Evolutionary conservation across 2,113 vertebrate species (phyloP), one percentile per base, ranked within the genome.

Genomic region (Cephalopholis sonnerati): DNA sequence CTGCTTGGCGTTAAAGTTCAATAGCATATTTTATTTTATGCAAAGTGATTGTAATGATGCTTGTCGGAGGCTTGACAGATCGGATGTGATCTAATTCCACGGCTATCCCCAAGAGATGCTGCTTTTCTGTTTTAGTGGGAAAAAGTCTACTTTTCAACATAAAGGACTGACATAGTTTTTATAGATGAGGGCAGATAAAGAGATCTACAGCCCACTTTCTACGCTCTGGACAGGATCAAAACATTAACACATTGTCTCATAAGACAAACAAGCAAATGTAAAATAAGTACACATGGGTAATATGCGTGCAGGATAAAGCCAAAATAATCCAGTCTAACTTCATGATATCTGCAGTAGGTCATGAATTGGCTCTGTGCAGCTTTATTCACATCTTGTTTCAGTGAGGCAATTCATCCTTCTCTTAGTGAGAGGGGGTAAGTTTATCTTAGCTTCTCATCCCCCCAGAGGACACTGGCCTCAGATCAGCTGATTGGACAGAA

Each of bases 401-500:
- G 36, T 74, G 24, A 41, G 39, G 54, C 71, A 48, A 57, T 59
- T 17, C 50, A 22, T 74, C 22, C 44, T 48, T 79, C 58, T 44
- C 84, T 79, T 63, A 13, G 6, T 65, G 64, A 41, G 46, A 79
- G 55, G 24, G 3, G 22, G 73, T 63, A 41, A 76, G 62, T 77
- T 81, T 83, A 83, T 89, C 75, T 83, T 27, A 59, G 48, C 18
- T 68, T 68, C 41, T 75, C 57, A 48, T 69, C 18, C 27, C 66
- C 69, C 77, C 67, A 63, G 53, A 79, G 83, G 64, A 81, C 39
- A 75, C 25, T 6, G 41, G 71, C 57, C 46, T 72, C 61, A 10
- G 29, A 90, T 80, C 74, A 89, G 87, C 79, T 87, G 85, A 87
- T 71, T 77, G 62, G 59, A 74, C 69, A 63, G 16, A 77, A 82